Base-by-base conservation (phyloP, 2,113 vertebrate genomes). In the Falcunculus frontatus region DNA sequence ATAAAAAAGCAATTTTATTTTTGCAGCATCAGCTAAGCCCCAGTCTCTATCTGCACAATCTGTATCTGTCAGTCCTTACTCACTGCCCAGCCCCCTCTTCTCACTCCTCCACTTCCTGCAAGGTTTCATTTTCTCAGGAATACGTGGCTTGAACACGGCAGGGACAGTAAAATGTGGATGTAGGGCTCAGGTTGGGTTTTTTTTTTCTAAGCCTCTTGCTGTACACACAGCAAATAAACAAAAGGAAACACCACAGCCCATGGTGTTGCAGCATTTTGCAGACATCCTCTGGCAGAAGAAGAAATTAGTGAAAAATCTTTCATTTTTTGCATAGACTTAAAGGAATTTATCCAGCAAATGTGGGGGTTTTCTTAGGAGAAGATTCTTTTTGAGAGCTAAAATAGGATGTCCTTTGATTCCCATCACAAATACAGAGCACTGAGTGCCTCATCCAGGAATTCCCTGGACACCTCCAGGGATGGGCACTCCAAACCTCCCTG, bases 1-100 rank as follows among this genome's bases (percentile, higher is more conserved):
- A 96, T 50, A 60, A 78, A 89, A 85, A 56, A 33, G 33, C 47
- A 5, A 86, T 84, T 94, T 90, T 33, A 69, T 68, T 97, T 92
- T 52, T 92, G 88, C 73, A 84, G 86, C 78, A 72, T 81, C 91
- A 81, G 81, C 87, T 67, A 73, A 78, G 73, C 7, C 33, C 4
- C 14, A 85, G 82, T 39, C 19, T 46, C 17, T 46, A 10, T 14
- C 41, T 86, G 85, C 59, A 94, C 62, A 56, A 69, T n/a, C 16
- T 65, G 33, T 6, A 23, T 62, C 39, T 53, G 41, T 6, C 92
- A 84, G 64, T 41, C 55, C 78, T 59, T 41, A 20, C 55, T 52
- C 77, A 11, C 12, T 41, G 26, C 47, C 33, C 76, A 70, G 39
- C 64, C 21, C 30, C 23, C 23, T 93, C 74, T 11, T 30, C 46